Percentiles rank a stretch among this genome's conserved stretches.
phyloP scores from a whole-genome alignment of 64 coral and sea anemone species.

The Montipora foliosa region DNA sequence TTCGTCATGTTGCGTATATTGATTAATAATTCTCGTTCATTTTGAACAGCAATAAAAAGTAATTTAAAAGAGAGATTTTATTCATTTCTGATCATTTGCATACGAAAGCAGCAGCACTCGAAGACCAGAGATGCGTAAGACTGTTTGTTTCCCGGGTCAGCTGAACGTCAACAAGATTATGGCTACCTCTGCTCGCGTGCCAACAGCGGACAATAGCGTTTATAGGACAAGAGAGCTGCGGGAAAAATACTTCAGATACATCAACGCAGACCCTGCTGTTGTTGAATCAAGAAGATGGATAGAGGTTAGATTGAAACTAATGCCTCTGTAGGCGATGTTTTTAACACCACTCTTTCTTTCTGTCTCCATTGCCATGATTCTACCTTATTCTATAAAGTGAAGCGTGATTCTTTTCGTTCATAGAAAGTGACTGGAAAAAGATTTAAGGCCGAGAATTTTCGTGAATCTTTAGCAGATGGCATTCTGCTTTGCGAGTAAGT shows the following conservation, averaged over 20 bases:
- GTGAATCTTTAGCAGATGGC: constrained; percentile 69
- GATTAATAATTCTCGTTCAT: neutral
- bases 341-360: neutral
- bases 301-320: constrained; percentile 43
- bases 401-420: constrained; percentile 1
- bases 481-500: constrained; percentile 81
- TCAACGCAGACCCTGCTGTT: constrained; percentile 35
- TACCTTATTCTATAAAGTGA: neutral
- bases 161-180: neutral
- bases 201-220: neutral
- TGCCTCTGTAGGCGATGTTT: neutral
- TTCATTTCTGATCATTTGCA: constrained; percentile 39
- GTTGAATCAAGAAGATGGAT: constrained; percentile 70
- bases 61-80: neutral
- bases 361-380: neutral
- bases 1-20: too few relatives aligned
- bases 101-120: constrained; percentile 1
- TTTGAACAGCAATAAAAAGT: neutral
- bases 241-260: constrained; percentile 52
- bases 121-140: neutral
- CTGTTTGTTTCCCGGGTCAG: neutral
- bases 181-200: neutral
- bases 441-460: constrained; percentile 60
- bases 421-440: constrained; percentile 43
- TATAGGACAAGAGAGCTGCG: neutral